phyloP scores from a whole-genome alignment of 2,113 vertebrate species.

The Benitochromis conjunctus region DNA sequence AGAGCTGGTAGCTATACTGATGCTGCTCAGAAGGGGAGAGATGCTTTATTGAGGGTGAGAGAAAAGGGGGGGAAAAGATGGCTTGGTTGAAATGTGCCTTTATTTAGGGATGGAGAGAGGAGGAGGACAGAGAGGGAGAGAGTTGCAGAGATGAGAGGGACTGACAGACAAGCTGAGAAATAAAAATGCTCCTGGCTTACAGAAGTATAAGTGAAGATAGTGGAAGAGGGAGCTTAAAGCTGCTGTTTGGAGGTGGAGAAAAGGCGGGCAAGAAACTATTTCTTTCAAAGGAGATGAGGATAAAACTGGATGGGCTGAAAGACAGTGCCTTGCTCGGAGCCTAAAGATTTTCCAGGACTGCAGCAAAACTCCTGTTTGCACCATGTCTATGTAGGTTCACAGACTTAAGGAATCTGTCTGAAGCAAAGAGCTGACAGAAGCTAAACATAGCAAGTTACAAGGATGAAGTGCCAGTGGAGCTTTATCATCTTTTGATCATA shows the following conservation, averaged over 20 bases:
- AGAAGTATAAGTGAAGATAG: not conserved
- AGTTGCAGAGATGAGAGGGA: not conserved
- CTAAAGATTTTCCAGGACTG: conserved; percentile 8
- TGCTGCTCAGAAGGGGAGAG: conserved; percentile 7
- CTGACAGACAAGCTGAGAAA: not conserved
- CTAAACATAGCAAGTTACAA: not conserved
- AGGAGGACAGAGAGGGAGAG: not conserved
- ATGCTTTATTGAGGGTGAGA: conserved; percentile 9
- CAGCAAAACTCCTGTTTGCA: not conserved
- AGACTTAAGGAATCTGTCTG: not conserved
- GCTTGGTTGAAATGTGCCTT: not conserved
- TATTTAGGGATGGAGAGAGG: not conserved
- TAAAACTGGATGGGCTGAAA: conserved; percentile 12
- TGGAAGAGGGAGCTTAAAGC: conserved; percentile 3
- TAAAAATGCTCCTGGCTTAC: not conserved
- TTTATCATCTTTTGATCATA: conserved; percentile 32
- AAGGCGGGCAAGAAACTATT: not conserved
- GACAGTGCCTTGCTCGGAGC: not conserved
- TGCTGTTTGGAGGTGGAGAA: conserved; percentile 19
- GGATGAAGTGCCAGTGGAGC: not conserved
- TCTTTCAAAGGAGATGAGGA: conserved; percentile 6
- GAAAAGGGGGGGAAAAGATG: not conserved
- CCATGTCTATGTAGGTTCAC: not conserved
- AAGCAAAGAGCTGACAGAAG: not conserved
- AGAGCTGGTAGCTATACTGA: conserved; percentile 6